Percentiles rank a stretch among this genome's conserved stretches.
Evolutionary conservation across 2,113 vertebrate species (phyloP).

Genomic region (Anser brachyrhynchus): DNA sequence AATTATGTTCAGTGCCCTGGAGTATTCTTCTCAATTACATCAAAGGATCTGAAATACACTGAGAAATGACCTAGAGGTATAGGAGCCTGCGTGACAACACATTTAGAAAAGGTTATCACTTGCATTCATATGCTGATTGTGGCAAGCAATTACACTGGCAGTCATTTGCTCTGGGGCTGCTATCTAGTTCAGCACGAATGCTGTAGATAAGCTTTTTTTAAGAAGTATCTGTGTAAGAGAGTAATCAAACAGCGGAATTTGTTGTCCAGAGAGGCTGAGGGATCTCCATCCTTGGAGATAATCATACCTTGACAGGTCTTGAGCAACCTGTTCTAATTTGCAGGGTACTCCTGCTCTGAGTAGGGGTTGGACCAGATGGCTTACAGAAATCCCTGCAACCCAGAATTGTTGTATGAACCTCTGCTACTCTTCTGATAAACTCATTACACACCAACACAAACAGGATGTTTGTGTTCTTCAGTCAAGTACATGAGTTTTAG

Average conservation of each 20-base stretch:
- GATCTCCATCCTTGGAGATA: neutral
- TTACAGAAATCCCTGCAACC: neutral
- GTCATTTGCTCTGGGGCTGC: neutral
- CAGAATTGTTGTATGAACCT: neutral
- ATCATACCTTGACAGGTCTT: neutral
- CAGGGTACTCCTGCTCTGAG: neutral
- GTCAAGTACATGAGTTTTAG: neutral
- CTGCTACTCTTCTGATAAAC: neutral
- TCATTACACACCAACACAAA: neutral
- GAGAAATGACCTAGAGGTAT: neutral
- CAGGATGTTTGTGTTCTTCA: neutral
- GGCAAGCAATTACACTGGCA: neutral
- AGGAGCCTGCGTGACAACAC: neutral
- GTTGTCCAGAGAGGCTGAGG: neutral
- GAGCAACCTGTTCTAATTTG: neutral
- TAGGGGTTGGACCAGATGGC: no score
- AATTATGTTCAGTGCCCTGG: neutral
- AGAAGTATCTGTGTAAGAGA: neutral
- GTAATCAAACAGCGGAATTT: neutral
- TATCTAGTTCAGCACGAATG: neutral
- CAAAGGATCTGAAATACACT: neutral
- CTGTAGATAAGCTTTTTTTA: neutral
- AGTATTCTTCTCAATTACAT: neutral
- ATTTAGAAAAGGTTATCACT: neutral
- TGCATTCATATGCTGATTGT: neutral